phyloP scores from a whole-genome alignment of 2,113 vertebrate species.

The Alethe castanea region DNA sequence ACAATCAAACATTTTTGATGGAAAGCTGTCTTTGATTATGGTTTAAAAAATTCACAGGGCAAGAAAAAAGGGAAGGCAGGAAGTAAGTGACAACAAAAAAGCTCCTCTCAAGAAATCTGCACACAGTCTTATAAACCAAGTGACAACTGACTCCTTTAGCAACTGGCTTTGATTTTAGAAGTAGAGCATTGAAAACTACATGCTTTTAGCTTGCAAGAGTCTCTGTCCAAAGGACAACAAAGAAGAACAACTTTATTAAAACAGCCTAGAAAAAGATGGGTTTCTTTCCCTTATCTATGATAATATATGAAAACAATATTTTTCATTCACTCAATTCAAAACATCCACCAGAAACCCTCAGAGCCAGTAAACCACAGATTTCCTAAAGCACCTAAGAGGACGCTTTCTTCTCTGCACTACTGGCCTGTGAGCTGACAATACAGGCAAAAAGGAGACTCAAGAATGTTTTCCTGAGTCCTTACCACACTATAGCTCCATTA shows the following conservation, averaged over 20 bases:
- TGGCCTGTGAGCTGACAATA: background rate
- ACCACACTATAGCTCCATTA: fast-evolving
- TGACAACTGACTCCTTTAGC: background rate
- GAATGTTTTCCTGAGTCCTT: background rate
- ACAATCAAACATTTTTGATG: background rate
- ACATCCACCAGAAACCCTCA: background rate
- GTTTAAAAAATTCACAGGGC: background rate
- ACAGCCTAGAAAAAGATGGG: background rate
- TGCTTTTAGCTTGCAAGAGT: background rate
- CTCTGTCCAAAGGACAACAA: background rate
- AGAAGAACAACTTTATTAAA: background rate
- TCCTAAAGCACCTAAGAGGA: background rate
- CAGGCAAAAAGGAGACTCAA: background rate
- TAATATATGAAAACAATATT: background rate
- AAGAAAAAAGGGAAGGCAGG: background rate
- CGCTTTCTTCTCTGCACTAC: background rate
- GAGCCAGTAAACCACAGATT: background rate
- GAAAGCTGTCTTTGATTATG: background rate
- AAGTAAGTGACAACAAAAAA: background rate
- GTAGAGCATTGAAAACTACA: background rate
- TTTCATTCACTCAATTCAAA: background rate
- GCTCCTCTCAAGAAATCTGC: background rate
- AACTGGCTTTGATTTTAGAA: background rate
- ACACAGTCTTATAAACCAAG: background rate
- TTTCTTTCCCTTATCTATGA: fast-evolving